phyloP scores from a whole-genome alignment of 2,113 vertebrate species.

The Dicrurus megarhynchus region DNA sequence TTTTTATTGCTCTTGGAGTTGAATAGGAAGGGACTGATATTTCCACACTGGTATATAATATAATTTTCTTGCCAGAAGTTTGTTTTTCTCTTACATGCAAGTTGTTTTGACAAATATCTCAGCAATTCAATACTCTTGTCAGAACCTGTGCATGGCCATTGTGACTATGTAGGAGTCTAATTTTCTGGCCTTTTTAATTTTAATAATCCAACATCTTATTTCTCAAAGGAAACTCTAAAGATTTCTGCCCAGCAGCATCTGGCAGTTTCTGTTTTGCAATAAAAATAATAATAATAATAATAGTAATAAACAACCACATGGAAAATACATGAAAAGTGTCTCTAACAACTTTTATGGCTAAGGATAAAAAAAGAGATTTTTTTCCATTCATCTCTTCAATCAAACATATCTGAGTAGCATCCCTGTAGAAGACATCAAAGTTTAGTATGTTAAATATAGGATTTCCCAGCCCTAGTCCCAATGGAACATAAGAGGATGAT shows the following conservation, averaged over 20 bases:
- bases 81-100: constrained; percentile 18
- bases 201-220: background rate
- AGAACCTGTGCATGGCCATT: constrained; percentile 10
- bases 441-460: constrained; percentile 61
- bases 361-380: constrained; percentile 62
- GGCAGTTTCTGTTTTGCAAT: constrained; percentile 45
- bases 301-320: background rate
- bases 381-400: constrained; percentile 34
- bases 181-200: constrained; percentile 13
- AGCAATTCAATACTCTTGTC: constrained; percentile 6
- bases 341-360: constrained; percentile 44
- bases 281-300: background rate
- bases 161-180: background rate
- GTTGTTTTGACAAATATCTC: constrained; percentile 49
- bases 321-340: constrained; percentile 47
- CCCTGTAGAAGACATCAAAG: constrained; percentile 66
- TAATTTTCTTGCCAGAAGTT: constrained; percentile 16
- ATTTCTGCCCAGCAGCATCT: constrained; percentile 42
- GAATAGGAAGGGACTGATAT: background rate
- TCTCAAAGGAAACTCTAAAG: constrained; percentile 25
- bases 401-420: constrained; percentile 37
- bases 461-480: constrained; percentile 48
- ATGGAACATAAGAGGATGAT: constrained; percentile 44
- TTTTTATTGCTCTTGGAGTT: background rate
- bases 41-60: constrained; percentile 24